A percentile compares a stretch with the other conserved stretches of the same genome.
phyloP scores from a whole-genome alignment of 2,113 vertebrate genomes.

The Oncorhynchus mykiss region DNA sequence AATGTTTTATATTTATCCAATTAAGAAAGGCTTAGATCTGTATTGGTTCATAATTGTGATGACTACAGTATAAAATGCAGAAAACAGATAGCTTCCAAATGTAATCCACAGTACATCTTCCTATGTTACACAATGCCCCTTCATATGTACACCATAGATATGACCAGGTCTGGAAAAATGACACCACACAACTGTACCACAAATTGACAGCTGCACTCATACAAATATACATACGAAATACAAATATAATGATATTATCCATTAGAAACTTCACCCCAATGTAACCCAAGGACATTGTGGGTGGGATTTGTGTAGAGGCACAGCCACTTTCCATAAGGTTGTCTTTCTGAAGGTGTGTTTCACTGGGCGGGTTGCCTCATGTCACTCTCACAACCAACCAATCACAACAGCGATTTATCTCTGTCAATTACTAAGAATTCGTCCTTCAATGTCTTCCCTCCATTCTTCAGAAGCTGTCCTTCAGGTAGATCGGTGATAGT shows the following conservation, averaged over 20 bases:
- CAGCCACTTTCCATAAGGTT: conserved; percentile 80
- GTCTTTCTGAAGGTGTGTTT: conserved; percentile 52
- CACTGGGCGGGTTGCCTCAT: background rate
- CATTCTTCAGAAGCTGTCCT: background rate
- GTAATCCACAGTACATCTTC: conserved; percentile 1
- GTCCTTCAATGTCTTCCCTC: conserved; percentile 47
- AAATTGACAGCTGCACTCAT: conserved; percentile 82
- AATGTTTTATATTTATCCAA: background rate
- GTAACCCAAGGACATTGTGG: conserved; percentile 78
- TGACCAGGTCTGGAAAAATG: conserved; percentile 6
- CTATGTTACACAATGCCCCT: conserved; percentile 17
- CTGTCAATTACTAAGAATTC: conserved; percentile 61
- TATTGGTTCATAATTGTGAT: background rate
- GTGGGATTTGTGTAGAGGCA: conserved; percentile 76
- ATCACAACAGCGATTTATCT: conserved; percentile 14
- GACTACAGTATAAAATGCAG: conserved; percentile 3
- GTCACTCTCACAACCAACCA: background rate
- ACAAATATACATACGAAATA: conserved; percentile 79
- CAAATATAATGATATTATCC: conserved; percentile 19
- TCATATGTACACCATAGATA: conserved; percentile 15
- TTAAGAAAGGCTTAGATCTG: conserved; percentile 21
- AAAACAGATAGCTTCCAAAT: background rate
- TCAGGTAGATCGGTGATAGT: background rate
- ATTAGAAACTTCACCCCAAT: conserved; percentile 75
- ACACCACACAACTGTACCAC: conserved; percentile 81